phyloP scores from a whole-genome alignment of 1,140 invertebrate species.

The Ptiloglossa arizonensis region DNA sequence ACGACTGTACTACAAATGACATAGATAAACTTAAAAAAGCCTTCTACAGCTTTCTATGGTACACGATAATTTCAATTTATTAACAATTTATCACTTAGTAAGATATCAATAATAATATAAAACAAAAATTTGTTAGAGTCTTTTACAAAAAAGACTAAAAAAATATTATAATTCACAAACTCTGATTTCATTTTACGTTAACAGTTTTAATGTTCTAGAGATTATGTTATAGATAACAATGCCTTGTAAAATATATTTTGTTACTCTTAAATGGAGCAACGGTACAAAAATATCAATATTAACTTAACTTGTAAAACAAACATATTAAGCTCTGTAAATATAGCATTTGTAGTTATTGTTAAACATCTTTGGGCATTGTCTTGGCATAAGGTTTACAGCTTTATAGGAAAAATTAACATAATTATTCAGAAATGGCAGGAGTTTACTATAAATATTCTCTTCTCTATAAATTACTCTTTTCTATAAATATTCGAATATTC shows the following conservation, averaged over 20 bases:
- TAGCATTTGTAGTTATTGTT: background rate
- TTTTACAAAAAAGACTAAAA: background rate
- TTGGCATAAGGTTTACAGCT: too few species aligned
- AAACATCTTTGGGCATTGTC: background rate
- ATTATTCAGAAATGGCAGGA: background rate
- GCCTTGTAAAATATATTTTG: background rate
- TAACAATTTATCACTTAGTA: too few species aligned
- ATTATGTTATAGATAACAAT: too few species aligned
- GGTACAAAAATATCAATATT: background rate
- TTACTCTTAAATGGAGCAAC: background rate
- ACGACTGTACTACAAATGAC: background rate
- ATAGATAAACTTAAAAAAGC: too few species aligned
- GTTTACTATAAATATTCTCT: too few species aligned
- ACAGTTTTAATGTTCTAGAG: too few species aligned
- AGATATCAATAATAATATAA: background rate
- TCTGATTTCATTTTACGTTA: too few species aligned
- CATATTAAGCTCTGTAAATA: background rate
- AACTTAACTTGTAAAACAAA: background rate
- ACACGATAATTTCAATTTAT: background rate
- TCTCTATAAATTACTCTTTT: constrained; percentile 15
- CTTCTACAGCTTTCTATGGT: too few species aligned
- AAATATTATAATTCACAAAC: too few species aligned
- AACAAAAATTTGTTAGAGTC: background rate
- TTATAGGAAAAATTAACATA: background rate
- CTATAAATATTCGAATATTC: constrained; percentile 40